Base-by-base conservation (phyloP, 2,113 vertebrate genomes). In the Oncorhynchus mykiss region DNA sequence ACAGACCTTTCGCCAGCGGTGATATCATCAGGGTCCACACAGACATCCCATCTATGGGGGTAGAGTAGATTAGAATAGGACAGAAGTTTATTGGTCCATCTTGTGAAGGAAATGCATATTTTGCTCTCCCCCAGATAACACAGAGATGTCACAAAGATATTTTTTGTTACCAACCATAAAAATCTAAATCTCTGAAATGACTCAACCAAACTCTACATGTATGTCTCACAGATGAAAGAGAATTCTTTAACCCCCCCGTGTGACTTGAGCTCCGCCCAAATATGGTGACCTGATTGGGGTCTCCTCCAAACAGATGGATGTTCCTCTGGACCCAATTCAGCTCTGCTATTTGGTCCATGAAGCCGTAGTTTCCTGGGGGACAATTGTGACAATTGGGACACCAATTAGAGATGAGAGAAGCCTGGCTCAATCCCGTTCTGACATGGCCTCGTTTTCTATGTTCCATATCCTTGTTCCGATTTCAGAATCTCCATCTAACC, bases 261-360 rank as follows among this genome's bases (percentile, higher is more conserved):
- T 45, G 11, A 45, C 39, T 45, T 45, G 7, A 94, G 91, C 0
- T 45, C 39, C 0, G 91, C 49, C 94, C 94, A 71, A 94, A 87
- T 78, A 95, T 91, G 62, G 93, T 94, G 74, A 95, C 92, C 78
- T 80, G 89, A 27, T 54, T 83, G 4, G 93, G 91, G 74, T 95
- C 93, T 13, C 94, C 94, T 80, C 93, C 94, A 66, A 95, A 95
- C n/a, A 76, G 57, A 3, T 75, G 84, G 80, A 95, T 93, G 82
- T 95, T 94, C 74, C 60, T 89, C 86, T 94, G 91, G 70, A 95
- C 89, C 94, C 94, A 95, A 57, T 87, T 84, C 78, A 95, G 88
- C 4, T 92, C 94, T 24, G 90, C 84, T 5, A 95, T 90, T 88
- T 95, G 94, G 85, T 95, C 94, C 92, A 94, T 86, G 88, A 93